phyloP scores from a whole-genome alignment of 1,140 invertebrate species.

The Lysiphlebus fabarum region DNA sequence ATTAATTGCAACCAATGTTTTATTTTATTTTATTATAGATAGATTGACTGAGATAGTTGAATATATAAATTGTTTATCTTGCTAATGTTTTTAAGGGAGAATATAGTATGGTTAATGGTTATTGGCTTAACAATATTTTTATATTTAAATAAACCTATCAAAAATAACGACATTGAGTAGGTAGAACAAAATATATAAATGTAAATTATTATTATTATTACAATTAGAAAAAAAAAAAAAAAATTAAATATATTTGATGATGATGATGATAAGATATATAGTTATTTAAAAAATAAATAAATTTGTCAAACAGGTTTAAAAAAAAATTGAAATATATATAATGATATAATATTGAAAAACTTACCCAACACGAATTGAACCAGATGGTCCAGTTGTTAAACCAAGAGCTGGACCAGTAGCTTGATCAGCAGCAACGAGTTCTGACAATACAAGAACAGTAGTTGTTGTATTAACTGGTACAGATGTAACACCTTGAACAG shows the following conservation, averaged over 20 bases:
- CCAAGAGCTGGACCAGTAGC: conserved; percentile 13
- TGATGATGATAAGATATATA: no score
- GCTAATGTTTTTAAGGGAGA: no score
- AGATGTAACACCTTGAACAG: conserved; percentile 42
- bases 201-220: no score
- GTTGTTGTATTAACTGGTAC: conserved; percentile 51
- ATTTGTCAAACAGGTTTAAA: no score
- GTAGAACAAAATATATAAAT: conserved; percentile 12
- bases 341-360: conserved; percentile 26
- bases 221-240: no score
- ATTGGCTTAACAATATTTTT: conserved; percentile 45
- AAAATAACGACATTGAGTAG: conserved; percentile 20
- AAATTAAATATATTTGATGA: no score
- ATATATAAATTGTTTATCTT: no score
- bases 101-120: conserved; percentile 48
- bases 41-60: neutral
- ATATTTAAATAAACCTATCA: conserved; percentile 14
- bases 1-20: conserved; percentile 22
- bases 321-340: conserved; percentile 9
- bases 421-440: conserved; percentile 52
- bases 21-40: conserved; percentile 10
- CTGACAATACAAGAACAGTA: conserved; percentile 58
- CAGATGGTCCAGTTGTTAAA: conserved; percentile 34
- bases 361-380: conserved; percentile 48
- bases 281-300: no score